Evolutionary conservation across 2,888 invertebrate species (phyloP).

Genomic region (Yponomeuta plumbellus): DNA sequence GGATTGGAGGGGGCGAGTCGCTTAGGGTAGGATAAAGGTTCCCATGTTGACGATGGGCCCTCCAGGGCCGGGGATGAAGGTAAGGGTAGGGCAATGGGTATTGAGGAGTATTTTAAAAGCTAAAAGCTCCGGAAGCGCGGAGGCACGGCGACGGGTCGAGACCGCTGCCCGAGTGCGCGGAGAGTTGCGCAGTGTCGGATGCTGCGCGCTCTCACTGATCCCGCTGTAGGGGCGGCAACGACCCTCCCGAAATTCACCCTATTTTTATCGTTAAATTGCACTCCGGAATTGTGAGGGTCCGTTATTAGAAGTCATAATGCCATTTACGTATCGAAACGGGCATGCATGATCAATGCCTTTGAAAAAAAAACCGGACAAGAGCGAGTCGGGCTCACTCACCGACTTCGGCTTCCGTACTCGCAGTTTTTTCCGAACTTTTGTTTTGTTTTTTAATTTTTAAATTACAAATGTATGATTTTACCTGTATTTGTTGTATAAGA

Average conservation of each 20-base stretch:
- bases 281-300: slow-evolving; percentile 44
- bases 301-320: slow-evolving; percentile 13
- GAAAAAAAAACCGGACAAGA: background rate
- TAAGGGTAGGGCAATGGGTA: slow-evolving; percentile 40
- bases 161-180: slow-evolving; percentile 46
- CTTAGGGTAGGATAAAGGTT: slow-evolving; percentile 40
- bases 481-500: too few relatives aligned
- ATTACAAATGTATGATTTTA: too few relatives aligned
- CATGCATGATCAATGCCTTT: background rate
- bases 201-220: slow-evolving; percentile 53
- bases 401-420: too few relatives aligned
- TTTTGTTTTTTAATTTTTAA: too few relatives aligned
- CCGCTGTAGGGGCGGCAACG: slow-evolving; percentile 60
- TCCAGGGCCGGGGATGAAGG: slow-evolving; percentile 44
- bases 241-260: slow-evolving; percentile 49
- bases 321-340: background rate
- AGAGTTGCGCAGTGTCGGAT: slow-evolving; percentile 71
- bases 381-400: too few relatives aligned
- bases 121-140: slow-evolving; percentile 57
- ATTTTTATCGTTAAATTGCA: slow-evolving; percentile 49
- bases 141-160: slow-evolving; percentile 54
- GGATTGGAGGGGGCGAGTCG: slow-evolving; percentile 22
- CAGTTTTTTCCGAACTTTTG: too few relatives aligned
- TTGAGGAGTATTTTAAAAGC: slow-evolving; percentile 43
- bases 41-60: background rate